Conservation (phyloP, 2,888 invertebrate genomes). For the Amiota communis region DNA sequence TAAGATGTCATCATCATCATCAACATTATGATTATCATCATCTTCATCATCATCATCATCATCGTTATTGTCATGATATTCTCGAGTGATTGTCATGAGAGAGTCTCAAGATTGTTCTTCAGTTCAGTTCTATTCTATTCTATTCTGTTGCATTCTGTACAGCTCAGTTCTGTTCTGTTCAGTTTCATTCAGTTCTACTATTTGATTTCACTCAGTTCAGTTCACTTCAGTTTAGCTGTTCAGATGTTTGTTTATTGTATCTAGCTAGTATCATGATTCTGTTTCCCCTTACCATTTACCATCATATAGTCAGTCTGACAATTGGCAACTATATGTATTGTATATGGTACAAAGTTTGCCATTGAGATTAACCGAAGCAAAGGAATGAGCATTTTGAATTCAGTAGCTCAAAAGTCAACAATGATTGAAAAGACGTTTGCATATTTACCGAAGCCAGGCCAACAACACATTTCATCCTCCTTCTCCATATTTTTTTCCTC, state of each 20-base stretch:
- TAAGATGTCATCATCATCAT: constrained; percentile 24
- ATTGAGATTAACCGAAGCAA: constrained; percentile 13
- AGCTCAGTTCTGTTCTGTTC: not conserved
- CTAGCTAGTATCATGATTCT: not conserved
- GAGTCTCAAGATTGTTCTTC: constrained; percentile 10
- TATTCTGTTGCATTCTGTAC: not conserved
- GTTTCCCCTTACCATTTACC: not conserved
- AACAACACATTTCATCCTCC: too few species aligned
- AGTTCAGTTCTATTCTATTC: not conserved
- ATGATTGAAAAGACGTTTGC: constrained; percentile 19
- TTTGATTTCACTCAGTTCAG: too few species aligned
- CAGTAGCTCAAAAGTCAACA: constrained; percentile 24
- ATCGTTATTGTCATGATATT: constrained; percentile 6
- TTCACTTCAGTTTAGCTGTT: too few species aligned
- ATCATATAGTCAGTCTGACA: too few species aligned
- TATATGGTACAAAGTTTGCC: not conserved
- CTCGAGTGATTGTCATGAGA: constrained; percentile 5
- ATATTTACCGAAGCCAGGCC: not conserved
- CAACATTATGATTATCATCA: not conserved
- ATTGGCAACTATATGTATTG: too few species aligned
- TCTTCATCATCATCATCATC: constrained; percentile 1
- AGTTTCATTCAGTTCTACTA: not conserved
- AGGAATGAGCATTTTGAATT: constrained; percentile 6
- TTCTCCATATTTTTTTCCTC: too few species aligned
- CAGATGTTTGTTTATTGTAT: not conserved